phyloP scores from a whole-genome alignment of 2,797 vertebrate genomes.

The Ptychadena robeensis region DNA sequence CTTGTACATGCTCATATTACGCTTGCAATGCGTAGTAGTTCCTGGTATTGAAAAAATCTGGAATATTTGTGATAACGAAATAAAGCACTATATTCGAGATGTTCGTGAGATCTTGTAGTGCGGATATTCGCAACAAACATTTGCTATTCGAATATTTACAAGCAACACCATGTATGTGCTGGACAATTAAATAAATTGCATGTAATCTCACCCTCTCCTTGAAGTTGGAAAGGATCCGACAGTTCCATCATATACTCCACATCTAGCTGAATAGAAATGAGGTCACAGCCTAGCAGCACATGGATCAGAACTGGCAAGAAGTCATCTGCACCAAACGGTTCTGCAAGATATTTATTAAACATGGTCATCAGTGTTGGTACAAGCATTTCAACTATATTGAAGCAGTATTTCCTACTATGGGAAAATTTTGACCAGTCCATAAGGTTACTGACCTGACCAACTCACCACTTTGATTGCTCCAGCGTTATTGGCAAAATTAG shows the following conservation, averaged over 20 bases:
- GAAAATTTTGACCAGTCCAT: background rate
- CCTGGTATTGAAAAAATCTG: too few species aligned
- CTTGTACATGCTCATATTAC: too few species aligned
- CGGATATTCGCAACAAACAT: too few species aligned
- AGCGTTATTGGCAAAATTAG: background rate
- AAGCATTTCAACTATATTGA: background rate
- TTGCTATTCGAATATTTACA: too few species aligned
- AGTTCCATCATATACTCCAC: slow-evolving; percentile 94
- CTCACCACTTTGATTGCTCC: background rate
- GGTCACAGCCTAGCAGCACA: slow-evolving; percentile 81
- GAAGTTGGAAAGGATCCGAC: slow-evolving; percentile 84
- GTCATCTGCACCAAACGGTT: slow-evolving; percentile 83
- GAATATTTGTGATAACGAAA: too few species aligned
- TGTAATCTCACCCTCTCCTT: slow-evolving; percentile 80
- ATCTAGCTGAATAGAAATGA: slow-evolving; percentile 81
- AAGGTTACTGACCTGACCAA: background rate
- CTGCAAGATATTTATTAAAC: slow-evolving; percentile 48
- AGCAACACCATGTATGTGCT: background rate
- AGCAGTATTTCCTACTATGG: background rate
- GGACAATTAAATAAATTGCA: background rate
- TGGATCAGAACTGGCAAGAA: slow-evolving; percentile 88
- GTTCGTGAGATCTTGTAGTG: too few species aligned
- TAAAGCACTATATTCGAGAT: too few species aligned
- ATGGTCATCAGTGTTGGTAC: background rate
- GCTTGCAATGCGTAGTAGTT: too few species aligned